Base-by-base conservation (phyloP, 2,888 invertebrate genomes). In the Sympetrum striolatum region DNA sequence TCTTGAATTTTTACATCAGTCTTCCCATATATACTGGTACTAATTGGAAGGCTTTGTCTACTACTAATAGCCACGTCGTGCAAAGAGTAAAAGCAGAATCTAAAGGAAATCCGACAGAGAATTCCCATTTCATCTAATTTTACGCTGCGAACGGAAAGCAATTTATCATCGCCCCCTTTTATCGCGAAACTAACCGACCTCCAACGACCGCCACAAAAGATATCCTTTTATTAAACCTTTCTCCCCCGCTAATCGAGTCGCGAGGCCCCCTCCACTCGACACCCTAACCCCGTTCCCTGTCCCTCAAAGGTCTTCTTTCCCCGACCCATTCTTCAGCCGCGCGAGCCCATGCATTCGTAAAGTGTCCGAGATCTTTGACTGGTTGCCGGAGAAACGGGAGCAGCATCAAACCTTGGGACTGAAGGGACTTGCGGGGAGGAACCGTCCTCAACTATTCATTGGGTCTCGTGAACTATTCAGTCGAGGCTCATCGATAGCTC, bases 361-460 rank as follows among this genome's bases (percentile, higher is more conserved):
- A 86, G 86, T 86, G 86, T 86, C 86, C 86, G 86, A 86, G 86
- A 86, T 86, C 86, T 86, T 86, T 86, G 86, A 86, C 86, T 86
- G 86, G 86, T 86, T 39, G 86, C 86, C 86, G 60, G 86, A 37
- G 86, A 37, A 60, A 60, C 60, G 60, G 86, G 18, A 1, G 60
- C 37, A 25, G 73, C 73, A 25, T 53, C 53, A 53, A 53, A 31
- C 73, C 73, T 25, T 73, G 73, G 73, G 73, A 64, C 64, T 64
- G 64, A 64, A 64, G 64, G 64, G 64, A 73, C 73, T 73, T 73
- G 73, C 12, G 60, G 60, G 86, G 86, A 60, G 60, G 31, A 60
- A 64, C 18, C 8, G 60, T 35, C 86, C 86, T 86, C 86, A 86
- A 86, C 86, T 86, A 86, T 86, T 86, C 86, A 86, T 86, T 37